Evolutionary conservation across 2,888 invertebrate species (phyloP), one percentile per base, ranked within the genome.

Genomic region (Drosophila longiperda): DNA sequence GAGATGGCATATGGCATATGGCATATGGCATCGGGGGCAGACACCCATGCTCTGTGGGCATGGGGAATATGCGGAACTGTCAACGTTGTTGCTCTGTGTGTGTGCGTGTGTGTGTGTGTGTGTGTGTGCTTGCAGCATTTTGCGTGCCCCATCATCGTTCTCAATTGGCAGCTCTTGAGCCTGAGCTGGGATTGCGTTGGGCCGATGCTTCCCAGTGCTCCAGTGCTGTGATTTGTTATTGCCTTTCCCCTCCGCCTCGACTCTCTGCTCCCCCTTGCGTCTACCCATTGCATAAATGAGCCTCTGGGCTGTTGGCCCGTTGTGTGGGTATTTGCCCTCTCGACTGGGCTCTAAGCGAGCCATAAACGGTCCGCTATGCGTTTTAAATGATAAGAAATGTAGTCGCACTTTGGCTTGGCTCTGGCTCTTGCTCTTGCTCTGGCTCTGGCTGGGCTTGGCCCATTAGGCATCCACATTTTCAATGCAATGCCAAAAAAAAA

Each of bases 381-480:
- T 86, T 83, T 85, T 85, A 85, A 83, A 85, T 85, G 90, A 86
- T 90, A 88, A 85, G 83, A 88, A 80, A 90, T 85, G 73, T 68
- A 48, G 58, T 64, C 52, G 45, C 55, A 12, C 26, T 38, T n/a
- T 38, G 26, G 55, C 26, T 12, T 29, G 38, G 26, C 23, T 45
- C 15, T 23, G 45, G 42, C 20, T 6, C n/a, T n/a, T n/a, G n/a
- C n/a, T n/a, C 26, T 26, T 3, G 26, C 26, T 26, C 29, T 29
- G 38, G 26, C 23, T 45, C 15, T 23, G 45, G 20, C 20, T 6
- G 77, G 64, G 65, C 64, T 62, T 63, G 81, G 79, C 48, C 74
- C 70, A 78, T 76, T 71, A 65, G 60, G 48, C 33, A 20, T 8
- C 9, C 26, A 34, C 26, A 52, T 59, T 59, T 52, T 34, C 59